These are phyloP conservation scores for Sebastes elongatus DNA, from an alignment of 2,797 vertebrate species.

Conservation along the genomic window DNA sequence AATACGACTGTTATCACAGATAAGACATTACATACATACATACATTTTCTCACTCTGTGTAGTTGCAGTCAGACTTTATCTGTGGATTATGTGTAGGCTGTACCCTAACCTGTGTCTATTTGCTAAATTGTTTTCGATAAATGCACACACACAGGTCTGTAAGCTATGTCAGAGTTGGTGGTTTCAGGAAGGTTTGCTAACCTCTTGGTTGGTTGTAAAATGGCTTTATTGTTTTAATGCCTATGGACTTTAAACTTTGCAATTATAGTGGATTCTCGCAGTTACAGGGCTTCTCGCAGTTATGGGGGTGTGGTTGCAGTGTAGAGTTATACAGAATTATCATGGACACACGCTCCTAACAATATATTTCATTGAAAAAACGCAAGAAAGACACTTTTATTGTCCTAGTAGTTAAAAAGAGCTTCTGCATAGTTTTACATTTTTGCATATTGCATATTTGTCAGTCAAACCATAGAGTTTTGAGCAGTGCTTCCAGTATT, in stretches of 20 bases:
- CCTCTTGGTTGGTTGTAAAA: slow-evolving; percentile 25
- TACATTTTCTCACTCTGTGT: slow-evolving; percentile 12
- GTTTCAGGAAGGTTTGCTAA: not conserved
- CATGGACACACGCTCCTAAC: not conserved
- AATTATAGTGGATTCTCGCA: not conserved
- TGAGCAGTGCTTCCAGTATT: not conserved
- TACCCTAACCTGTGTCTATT: not conserved
- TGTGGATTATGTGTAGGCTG: slow-evolving; percentile 1
- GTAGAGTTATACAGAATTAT: slow-evolving; percentile 4
- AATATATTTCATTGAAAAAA: not conserved
- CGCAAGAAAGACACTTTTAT: not conserved
- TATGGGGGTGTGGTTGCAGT: not conserved
- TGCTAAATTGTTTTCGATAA: not conserved
- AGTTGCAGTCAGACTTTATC: slow-evolving; percentile 1
- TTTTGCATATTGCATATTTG: not conserved
- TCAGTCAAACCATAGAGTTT: not conserved
- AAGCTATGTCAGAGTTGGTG: not conserved
- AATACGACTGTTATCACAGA: not conserved
- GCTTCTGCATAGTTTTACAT: not conserved
- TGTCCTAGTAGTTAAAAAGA: not conserved
- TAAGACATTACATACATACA: not conserved
- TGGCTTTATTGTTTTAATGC: slow-evolving; percentile 50
- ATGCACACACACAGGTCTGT: not conserved
- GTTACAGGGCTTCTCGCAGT: too few relatives aligned
- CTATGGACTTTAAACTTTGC: slow-evolving; percentile 49